Conservation (phyloP, 2,888 invertebrate species). For the Rutpela maculata region DNA sequence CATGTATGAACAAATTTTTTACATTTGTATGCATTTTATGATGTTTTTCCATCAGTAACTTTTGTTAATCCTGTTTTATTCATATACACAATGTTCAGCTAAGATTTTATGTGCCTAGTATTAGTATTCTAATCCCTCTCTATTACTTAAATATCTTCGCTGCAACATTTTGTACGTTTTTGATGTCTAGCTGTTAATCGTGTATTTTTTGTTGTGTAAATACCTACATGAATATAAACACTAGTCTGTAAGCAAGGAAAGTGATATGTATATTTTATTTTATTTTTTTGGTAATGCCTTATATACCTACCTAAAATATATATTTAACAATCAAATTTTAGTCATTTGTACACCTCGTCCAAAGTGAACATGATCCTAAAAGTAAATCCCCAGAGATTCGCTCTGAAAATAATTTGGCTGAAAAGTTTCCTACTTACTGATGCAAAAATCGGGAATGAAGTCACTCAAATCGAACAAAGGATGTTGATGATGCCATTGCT, state of each 20-base stretch:
- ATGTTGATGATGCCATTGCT: constrained; percentile 65
- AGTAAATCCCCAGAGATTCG: too few species aligned
- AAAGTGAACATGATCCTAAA: too few species aligned
- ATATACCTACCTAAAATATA: constrained; percentile 32
- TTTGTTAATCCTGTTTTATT: constrained; percentile 10
- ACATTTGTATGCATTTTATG: not conserved
- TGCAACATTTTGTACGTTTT: constrained; percentile 22
- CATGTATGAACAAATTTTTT: not conserved
- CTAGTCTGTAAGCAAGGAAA: constrained; percentile 47
- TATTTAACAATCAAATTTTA: constrained; percentile 11
- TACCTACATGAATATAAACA: constrained; percentile 31
- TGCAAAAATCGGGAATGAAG: constrained; percentile 64
- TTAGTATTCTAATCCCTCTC: constrained; percentile 9
- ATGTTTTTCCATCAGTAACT: not conserved
- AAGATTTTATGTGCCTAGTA: constrained; percentile 9
- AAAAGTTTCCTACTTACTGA: constrained; percentile 60
- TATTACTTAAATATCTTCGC: constrained; percentile 4
- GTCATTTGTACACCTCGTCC: not conserved
- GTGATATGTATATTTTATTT: constrained; percentile 52
- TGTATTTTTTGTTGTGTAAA: constrained; percentile 41
- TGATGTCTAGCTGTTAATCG: constrained; percentile 16
- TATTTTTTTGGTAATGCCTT: constrained; percentile 49
- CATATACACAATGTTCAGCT: constrained; percentile 13
- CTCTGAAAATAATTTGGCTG: not conserved
- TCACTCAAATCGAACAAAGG: constrained; percentile 63